Base-by-base conservation (phyloP, 2,797 vertebrate genomes). In the Emydoidea blandingii region DNA sequence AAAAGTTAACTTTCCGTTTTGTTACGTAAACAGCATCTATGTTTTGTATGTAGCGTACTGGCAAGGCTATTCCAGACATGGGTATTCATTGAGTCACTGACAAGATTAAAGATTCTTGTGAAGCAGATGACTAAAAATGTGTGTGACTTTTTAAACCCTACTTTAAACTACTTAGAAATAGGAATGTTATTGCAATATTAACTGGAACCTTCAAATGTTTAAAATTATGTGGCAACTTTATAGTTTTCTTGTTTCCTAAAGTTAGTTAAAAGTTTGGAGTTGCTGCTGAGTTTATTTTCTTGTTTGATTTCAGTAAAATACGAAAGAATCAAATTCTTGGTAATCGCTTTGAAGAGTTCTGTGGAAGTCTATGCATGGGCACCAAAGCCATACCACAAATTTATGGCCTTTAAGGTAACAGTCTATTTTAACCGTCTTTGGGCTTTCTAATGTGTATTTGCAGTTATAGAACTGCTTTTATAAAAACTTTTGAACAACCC, bases 321-420 rank as follows among this genome's bases (percentile, higher is more conserved):
- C 52, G 99, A 99, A 98, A 98, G 99, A 97, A 99, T 99, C 98
- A 99, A 99, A 94, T 99, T 99, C 97, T 98, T 99, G 97, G 99
- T 99, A 92, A 98, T 99, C 98, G 99, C 99, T 76, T 98, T 99
- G 98, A 99, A 99, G 98, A 99, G 98, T 98, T 99, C 99, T 78
- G 99, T 99, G 97, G 99, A 99, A 98, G 99, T 99, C 85, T 99
- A 99, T 94, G 99, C 99, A 12, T 99, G 99, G 99, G 99, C 99
- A 86, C 99, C 99, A 65, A 99, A 99, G 97, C 99, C 99, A 88
- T 99, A 99, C 97, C 99, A 99, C 97, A 99, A 99, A 96, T 99
- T 99, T 95, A 99, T 99, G 99, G 99, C 99, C 97, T 99, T 99
- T 98, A 99, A 99, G 99, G 99, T 99, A 98, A 98, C 80, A 79